Conservation (phyloP, 92 coral and sea anemone species). For the Pocillopora meandrina region DNA sequence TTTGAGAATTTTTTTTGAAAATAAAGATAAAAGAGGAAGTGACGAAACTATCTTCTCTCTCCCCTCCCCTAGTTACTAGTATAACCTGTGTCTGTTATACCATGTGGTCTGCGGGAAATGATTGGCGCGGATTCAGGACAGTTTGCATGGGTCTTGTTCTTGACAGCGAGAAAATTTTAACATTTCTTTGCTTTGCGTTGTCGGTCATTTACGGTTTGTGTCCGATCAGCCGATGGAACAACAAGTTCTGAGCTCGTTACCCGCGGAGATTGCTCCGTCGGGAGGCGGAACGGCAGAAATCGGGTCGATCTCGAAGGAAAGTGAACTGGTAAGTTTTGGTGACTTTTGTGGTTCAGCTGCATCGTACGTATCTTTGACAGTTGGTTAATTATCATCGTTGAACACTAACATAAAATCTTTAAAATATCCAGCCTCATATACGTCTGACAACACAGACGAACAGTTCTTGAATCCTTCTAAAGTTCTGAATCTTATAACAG, state of each 20-base stretch:
- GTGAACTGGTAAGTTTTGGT: constrained; percentile 38
- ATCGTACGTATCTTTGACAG: constrained; percentile 25
- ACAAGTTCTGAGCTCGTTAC: constrained; percentile 4
- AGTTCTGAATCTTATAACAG: not conserved
- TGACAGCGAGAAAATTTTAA: constrained; percentile 38
- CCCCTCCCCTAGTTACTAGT: not conserved
- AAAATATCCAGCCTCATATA: constrained; percentile 9
- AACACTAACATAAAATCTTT: not conserved
- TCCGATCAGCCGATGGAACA: constrained; percentile 33
- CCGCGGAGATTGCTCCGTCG: constrained; percentile 20
- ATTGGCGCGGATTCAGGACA: constrained; percentile 47
- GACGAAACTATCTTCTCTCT: not conserved
- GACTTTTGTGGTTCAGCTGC: constrained; percentile 41
- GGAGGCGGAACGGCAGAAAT: constrained; percentile 34
- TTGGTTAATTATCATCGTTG: constrained; percentile 30
- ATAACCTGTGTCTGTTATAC: constrained; percentile 14
- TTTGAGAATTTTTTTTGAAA: not conserved
- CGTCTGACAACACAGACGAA: not conserved
- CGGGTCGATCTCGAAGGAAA: constrained; percentile 25
- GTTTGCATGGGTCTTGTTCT: constrained; percentile 18
- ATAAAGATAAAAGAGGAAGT: not conserved
- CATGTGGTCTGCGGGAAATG: constrained; percentile 45
- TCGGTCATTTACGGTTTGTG: not conserved
- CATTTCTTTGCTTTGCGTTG: constrained; percentile 10
- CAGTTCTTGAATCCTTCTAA: not conserved